Evolutionary conservation across 2,113 vertebrate species (phyloP), one percentile per base, ranked within the genome.

Genomic region (Entomyzon cyanotis): DNA sequence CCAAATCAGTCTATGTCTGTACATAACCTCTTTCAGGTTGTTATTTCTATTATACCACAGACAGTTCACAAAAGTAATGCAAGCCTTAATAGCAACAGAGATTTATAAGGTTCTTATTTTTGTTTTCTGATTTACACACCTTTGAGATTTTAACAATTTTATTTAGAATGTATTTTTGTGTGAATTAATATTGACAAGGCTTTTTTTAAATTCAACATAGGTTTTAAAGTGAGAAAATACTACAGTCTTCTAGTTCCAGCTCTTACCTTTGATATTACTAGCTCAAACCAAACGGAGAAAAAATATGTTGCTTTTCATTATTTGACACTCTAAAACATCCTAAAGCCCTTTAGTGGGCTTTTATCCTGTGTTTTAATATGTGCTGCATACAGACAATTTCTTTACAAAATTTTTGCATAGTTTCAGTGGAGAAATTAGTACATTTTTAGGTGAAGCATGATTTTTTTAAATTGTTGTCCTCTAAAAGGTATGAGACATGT

Each of bases 331-430:
- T 49, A 62, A 84, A 89, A 46, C 5, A 59, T 10, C 14, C 12
- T 52, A 53, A 80, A 73, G 7, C 1, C 28, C 14, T 56, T 18
- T 58, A 20, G 39, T 35, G 8, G 55, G 74, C 23, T 87, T 64
- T 23, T 11, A 52, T 22, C 5, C 21, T 65, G 19, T 35, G 30
- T 15, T 21, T 15, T 21, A 0, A 0, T 24, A 71, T 11, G 11
- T 44, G 8, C 17, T 20, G 14, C 13, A 68, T 28, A 60, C 2
- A 58, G 21, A 53, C 4, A 46, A 21, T 39, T 73, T 11, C 35
- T 50, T 80, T 58, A 14, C 8, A 77, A 59, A 75, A 37, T 20
- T 53, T 50, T 35, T 30, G 2, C 64, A 33, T 2, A 2, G 3
- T 44, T 84, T 64, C 60, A 77, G 15, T 15, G 53, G 15, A 60